phyloP scores from a whole-genome alignment of 2,888 invertebrate genomes.

The Parasteatoda lunata region DNA sequence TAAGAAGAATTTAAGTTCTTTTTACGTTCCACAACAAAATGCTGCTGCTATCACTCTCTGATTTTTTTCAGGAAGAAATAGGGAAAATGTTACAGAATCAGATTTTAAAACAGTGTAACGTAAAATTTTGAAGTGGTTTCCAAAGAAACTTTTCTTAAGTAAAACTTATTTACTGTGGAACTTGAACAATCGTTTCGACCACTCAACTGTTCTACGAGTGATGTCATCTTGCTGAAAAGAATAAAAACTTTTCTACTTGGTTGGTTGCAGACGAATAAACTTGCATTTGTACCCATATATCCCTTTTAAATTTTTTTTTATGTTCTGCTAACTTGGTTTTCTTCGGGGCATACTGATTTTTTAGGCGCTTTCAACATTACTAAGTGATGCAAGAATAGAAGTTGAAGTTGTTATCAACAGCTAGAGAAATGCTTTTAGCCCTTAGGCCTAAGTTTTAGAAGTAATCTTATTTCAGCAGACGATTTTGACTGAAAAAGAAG shows the following conservation, averaged over 20 bases:
- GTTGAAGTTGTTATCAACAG: slow-evolving; percentile 58
- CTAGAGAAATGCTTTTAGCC: slow-evolving; percentile 33
- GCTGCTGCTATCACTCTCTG: neutral
- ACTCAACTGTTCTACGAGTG: slow-evolving; percentile 25
- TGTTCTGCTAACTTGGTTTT: slow-evolving; percentile 35
- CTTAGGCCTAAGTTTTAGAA: slow-evolving; percentile 50
- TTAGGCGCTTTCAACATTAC: slow-evolving; percentile 49
- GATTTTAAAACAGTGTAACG: neutral
- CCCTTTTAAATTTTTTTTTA: slow-evolving; percentile 28
- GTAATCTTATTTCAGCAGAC: slow-evolving; percentile 63
- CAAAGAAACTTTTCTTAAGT: slow-evolving; percentile 1
- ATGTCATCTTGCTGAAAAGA: slow-evolving; percentile 36
- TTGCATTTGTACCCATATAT: slow-evolving; percentile 28
- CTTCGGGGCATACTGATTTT: slow-evolving; percentile 49
- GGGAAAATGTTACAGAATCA: neutral
- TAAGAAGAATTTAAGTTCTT: too few species aligned
- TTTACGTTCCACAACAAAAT: too few species aligned
- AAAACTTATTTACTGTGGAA: neutral
- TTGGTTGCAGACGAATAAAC: slow-evolving; percentile 28
- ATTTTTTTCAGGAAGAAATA: neutral
- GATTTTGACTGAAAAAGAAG: slow-evolving; percentile 40
- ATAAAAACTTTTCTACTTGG: slow-evolving; percentile 23
- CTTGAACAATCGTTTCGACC: slow-evolving; percentile 9
- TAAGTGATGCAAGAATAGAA: slow-evolving; percentile 60
- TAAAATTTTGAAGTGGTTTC: neutral